These are phyloP conservation scores for Nesogale talazaci DNA, from an alignment of 2,113 vertebrate genomes.

Conservation along the genomic window DNA sequence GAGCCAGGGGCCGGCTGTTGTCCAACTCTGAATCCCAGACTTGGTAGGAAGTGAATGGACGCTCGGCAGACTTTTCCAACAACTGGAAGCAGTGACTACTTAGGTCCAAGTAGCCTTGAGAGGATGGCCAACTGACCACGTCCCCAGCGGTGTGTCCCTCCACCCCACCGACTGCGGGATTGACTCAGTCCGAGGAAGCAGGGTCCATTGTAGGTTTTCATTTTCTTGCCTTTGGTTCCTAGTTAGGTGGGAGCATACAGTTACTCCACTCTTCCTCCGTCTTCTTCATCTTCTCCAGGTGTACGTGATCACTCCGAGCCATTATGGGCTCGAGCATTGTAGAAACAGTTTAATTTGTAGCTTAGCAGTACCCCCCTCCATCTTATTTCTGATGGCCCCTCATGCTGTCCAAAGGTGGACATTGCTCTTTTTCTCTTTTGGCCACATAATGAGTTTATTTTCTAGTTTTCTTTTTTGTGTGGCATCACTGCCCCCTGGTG, in stretches of 20 bases:
- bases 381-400: background rate
- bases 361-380: background rate
- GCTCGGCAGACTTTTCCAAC: background rate
- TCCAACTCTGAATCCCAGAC: background rate
- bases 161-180: background rate
- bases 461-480: conserved; percentile 23
- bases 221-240: conserved; percentile 6
- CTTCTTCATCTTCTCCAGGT: background rate
- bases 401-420: background rate
- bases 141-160: background rate
- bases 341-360: background rate
- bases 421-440: conserved; percentile 25
- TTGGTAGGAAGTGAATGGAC: background rate
- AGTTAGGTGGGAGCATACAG: background rate
- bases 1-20: background rate
- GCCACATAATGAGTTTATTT: conserved; percentile 19
- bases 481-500: no score
- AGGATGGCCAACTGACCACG: background rate
- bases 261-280: conserved; percentile 31
- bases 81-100: background rate
- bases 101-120: background rate
- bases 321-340: no score
- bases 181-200: background rate
- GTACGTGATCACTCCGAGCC: no score
- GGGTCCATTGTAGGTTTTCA: background rate